Percentiles rank a stretch among this genome's conserved stretches.
phyloP scores from a whole-genome alignment of 2,113 vertebrate genomes.

The Cettia cetti region DNA sequence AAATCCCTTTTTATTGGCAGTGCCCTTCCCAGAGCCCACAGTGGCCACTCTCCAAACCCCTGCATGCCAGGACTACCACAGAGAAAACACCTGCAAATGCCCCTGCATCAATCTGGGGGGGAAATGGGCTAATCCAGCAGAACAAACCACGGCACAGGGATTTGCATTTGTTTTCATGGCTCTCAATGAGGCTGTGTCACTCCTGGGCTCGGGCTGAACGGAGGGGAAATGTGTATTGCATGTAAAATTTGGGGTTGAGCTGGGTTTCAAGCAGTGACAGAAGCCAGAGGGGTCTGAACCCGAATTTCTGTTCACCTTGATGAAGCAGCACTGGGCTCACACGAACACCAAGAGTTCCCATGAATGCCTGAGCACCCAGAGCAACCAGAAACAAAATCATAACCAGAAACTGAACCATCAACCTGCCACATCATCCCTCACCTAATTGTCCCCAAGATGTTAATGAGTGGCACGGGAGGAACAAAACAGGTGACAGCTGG shows the following conservation, averaged over 20 bases:
- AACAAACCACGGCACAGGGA: not conserved
- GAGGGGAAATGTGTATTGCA: not conserved
- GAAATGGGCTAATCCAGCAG: not conserved
- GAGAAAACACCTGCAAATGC: not conserved
- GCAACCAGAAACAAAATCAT: not conserved
- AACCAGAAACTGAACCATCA: not conserved
- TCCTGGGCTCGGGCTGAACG: not conserved
- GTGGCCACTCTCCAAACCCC: not conserved
- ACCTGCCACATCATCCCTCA: not conserved
- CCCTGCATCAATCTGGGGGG: not conserved
- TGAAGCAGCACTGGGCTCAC: not conserved
- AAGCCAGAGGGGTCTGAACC: not conserved
- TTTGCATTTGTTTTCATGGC: conserved; percentile 23
- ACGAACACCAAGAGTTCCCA: not conserved
- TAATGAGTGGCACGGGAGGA: not conserved
- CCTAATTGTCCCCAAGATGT: not conserved
- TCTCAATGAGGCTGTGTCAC: not conserved
- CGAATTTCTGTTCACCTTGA: not conserved
- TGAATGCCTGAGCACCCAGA: not conserved
- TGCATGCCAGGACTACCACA: not conserved
- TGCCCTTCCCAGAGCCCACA: not conserved
- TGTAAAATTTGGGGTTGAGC: not conserved
- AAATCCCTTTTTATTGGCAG: not conserved
- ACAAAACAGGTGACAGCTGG: not conserved
- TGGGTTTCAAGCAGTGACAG: not conserved